Evolutionary conservation across 2,888 invertebrate genomes (phyloP), one percentile per base, ranked within the genome.

Genomic region (Hermodice carunculata): DNA sequence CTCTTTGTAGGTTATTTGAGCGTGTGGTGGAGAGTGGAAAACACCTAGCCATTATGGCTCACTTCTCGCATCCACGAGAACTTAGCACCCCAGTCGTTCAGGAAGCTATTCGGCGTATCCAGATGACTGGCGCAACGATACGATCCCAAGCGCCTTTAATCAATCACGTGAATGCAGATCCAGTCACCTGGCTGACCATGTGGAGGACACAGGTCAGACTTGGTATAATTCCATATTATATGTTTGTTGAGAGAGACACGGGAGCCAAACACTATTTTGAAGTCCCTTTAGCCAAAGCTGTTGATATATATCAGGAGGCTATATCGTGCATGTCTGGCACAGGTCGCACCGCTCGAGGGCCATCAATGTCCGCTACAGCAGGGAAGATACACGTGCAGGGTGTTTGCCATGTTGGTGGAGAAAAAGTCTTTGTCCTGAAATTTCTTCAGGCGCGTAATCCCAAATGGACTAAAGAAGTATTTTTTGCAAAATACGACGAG

Each of bases 251-350:
- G 42, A 24, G 63, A 32, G 57, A 58, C 28, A 63, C 57, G 1
- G 63, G 63, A 1, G 57, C 63, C 51, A 63, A 58, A 32, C 63
- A 58, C 29, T 63, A 63, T 49, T 63, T 63, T 42, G 63, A 63
- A 34, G 57, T 63, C 3, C 49, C 57, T 22, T 37, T 58, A 6
- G 56, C 19, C 2, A 19, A 48, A 31, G 62, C 54, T 22, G 26
- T 62, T 32, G 6, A 29, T 6, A 62, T 62, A 19, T 62, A 56
- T 46, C 43, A 31, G 22, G 24, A 54, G 46, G 62, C 62, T 3
- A 22, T 43, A 2, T 31, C 32, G 4, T 22, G 31, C 11, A 37
- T 62, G 2, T 62, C 62, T 3, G 62, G 62, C 22, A 34, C 56
- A 5, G 31, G 28, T 1, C 32, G 54, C 19, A 63, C 57, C 6